Percentiles rank a stretch among this genome's conserved stretches.
Evolutionary conservation across 2,888 invertebrate species (phyloP).

Genomic region (Brenthis hecate): DNA sequence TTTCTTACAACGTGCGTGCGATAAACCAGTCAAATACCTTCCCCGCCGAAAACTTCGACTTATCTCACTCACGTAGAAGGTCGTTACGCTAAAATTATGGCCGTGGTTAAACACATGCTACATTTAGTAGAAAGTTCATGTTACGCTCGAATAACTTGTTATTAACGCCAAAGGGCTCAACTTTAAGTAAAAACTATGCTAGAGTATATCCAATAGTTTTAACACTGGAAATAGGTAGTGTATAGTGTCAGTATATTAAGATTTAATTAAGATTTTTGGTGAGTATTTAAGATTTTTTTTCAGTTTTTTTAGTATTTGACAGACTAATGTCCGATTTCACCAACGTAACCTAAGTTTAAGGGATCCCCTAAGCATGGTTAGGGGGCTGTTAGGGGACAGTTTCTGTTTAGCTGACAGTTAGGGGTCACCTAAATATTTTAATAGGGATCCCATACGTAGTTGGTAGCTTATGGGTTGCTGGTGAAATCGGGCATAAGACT

Average conservation of each 20-base stretch:
- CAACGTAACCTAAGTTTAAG: too few species aligned
- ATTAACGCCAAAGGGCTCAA: slow-evolving; percentile 57
- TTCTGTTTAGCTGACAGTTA: too few species aligned
- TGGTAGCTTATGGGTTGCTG: too few species aligned
- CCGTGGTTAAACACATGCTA: slow-evolving; percentile 79
- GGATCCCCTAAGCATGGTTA: too few species aligned
- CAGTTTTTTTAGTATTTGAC: too few species aligned
- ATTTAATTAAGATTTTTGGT: not conserved
- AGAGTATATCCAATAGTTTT: slow-evolving; percentile 7
- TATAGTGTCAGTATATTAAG: not conserved
- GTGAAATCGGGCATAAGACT: too few species aligned
- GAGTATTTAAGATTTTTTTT: too few species aligned
- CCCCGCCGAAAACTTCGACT: slow-evolving; percentile 75
- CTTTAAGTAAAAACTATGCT: slow-evolving; percentile 19
- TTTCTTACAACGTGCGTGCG: slow-evolving; percentile 76
- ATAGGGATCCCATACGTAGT: too few species aligned
- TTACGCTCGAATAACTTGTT: slow-evolving; percentile 72
- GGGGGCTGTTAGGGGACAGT: too few species aligned
- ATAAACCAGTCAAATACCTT: slow-evolving; percentile 68
- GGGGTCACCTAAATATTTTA: too few species aligned
- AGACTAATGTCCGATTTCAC: too few species aligned
- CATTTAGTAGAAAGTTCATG: slow-evolving; percentile 78
- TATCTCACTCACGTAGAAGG: slow-evolving; percentile 79
- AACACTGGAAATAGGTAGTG: not conserved
- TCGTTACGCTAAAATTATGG: slow-evolving; percentile 78